Evolutionary conservation across 1,140 invertebrate genomes (phyloP), one percentile per base, ranked within the genome.

Genomic region (Tenebrio molitor): DNA sequence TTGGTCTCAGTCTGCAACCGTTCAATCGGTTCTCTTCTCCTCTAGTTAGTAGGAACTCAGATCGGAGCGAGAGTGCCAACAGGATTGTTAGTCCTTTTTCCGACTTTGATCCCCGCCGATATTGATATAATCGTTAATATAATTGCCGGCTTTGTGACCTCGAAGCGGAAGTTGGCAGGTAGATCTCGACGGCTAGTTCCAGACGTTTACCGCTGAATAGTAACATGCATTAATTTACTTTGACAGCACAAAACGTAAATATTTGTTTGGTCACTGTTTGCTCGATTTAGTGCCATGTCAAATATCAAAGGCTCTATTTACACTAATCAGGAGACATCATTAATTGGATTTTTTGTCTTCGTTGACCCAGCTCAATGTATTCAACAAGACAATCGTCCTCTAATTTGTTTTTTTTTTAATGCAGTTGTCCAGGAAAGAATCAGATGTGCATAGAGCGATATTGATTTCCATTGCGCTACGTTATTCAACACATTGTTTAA

Each of bases 1-100:
- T 29, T 69, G 67, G 67, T 69, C 67, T 39, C 44, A 53, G 67
- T 58, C 50, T 58, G 50, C 50, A 58, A 58, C 21, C 50, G 50
- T 58, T 58, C 50, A 58, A 58, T 58, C 50, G 50, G 21, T 58
- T 58, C 50, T 58, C 50, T 29, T 58, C 50, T 58, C 50, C 21
- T 58, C 23, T 58, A 58, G 50, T 58, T 58, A 58, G n/a, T n/a
- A n/a, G 50, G 23, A 58, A 58, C 50, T 58, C 50, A 29, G 29
- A 58, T 23, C 50, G 50, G 21, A 10, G n/a, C n/a, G n/a, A n/a
- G 23, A 58, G 21, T 58, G 50, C 23, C 50, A 58, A 33, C 50
- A 58, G n/a, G 10, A 58, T 58, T 29, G 50, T 29, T 58, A 29
- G 50, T 25, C 50, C 50, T 58, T 58, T 58, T 58, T 58, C 23